phyloP scores from a whole-genome alignment of 2,113 vertebrate genomes.

The Mormyrus iriodes region DNA sequence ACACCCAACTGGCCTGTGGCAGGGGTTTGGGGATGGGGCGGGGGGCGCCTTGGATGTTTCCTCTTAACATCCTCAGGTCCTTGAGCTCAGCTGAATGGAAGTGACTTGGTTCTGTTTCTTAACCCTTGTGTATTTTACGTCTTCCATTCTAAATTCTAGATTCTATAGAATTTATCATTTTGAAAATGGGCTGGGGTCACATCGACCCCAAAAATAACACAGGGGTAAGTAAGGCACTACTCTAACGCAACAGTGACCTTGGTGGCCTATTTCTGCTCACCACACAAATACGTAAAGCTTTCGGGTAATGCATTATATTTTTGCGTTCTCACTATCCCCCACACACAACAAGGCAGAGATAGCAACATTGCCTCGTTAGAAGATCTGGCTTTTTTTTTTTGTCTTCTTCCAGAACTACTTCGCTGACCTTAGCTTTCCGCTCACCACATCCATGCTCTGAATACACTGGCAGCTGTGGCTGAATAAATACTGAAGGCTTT shows the following conservation, averaged over 20 bases:
- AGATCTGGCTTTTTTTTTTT: background rate
- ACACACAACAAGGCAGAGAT: no score
- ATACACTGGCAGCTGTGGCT: background rate
- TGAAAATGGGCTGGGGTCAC: no score
- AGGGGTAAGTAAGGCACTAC: conserved; percentile 15
- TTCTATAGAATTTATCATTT: no score
- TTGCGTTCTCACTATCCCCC: background rate
- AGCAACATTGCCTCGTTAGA: background rate
- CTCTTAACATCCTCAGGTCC: background rate
- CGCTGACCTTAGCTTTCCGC: background rate
- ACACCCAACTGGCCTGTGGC: background rate
- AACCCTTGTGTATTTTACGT: no score
- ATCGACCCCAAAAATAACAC: no score
- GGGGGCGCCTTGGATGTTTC: background rate
- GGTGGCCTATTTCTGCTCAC: background rate
- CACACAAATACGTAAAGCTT: conserved; percentile 11
- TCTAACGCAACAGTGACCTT: conserved; percentile 23
- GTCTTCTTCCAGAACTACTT: background rate
- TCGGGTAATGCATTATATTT: background rate
- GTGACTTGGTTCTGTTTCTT: background rate
- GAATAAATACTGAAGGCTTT: conserved; percentile 5
- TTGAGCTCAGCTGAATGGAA: background rate
- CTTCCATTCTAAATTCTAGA: no score
- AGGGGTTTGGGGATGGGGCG: background rate
- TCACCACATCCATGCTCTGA: background rate